Percentiles rank a stretch among this genome's conserved stretches.
Evolutionary conservation across 2,888 invertebrate genomes (phyloP).

Genomic region (Stenolophus ochropezus): DNA sequence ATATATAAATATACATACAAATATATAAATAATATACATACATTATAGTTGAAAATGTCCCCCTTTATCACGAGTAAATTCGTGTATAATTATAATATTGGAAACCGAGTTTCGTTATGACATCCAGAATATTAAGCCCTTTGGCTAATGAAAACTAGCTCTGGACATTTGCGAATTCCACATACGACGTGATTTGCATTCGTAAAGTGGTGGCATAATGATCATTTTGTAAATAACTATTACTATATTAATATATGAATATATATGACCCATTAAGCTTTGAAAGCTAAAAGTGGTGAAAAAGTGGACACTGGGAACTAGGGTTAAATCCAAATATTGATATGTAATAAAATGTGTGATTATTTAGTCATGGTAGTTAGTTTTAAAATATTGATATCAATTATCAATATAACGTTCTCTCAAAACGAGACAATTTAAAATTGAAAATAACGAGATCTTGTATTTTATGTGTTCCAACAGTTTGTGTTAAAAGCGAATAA

Average conservation of each 20-base stretch:
- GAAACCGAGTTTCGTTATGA: conserved; percentile 46
- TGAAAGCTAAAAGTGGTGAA: conserved; percentile 44
- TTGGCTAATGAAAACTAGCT: background rate
- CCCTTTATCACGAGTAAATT: conserved; percentile 57
- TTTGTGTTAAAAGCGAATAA: conserved; percentile 44
- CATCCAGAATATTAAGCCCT: background rate
- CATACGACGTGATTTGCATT: conserved; percentile 43
- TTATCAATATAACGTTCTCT: conserved; percentile 52
- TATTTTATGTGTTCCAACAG: conserved; percentile 55
- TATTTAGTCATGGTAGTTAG: conserved; percentile 69
- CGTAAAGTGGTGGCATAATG: conserved; percentile 49
- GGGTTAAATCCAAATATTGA: conserved; percentile 58
- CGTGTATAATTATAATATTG: conserved; percentile 55
- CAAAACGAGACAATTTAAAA: conserved; percentile 52
- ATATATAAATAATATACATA: conserved; percentile 31
- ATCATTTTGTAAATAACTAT: conserved; percentile 58
- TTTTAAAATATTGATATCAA: conserved; percentile 66
- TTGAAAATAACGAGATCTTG: conserved; percentile 54
- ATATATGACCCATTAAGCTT: conserved; percentile 36
- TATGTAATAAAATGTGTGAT: conserved; percentile 69
- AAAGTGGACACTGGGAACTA: conserved; percentile 57
- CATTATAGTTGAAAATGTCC: conserved; percentile 58
- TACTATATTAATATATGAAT: conserved; percentile 37
- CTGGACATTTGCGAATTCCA: background rate
- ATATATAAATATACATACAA: conserved; percentile 15